A percentile compares a stretch with the other conserved stretches of the same genome.
phyloP scores from a whole-genome alignment of 1,140 invertebrate species.

The Drosophila ambigua region DNA sequence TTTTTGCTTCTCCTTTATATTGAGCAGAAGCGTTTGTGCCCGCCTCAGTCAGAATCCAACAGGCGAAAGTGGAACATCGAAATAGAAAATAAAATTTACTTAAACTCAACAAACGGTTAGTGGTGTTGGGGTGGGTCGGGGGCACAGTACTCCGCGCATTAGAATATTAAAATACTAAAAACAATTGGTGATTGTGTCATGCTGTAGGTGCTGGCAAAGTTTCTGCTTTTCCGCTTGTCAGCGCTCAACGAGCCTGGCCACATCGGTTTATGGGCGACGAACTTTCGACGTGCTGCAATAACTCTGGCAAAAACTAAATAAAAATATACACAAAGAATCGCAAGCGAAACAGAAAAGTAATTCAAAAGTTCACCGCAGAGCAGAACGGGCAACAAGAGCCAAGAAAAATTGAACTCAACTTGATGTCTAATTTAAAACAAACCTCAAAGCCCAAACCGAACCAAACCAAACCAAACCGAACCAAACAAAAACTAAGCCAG shows the following conservation, averaged over 20 bases:
- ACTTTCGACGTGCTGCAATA: conserved; percentile 23
- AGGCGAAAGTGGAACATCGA: background rate
- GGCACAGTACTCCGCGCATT: background rate
- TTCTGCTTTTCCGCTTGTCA: conserved; percentile 33
- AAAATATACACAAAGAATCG: conserved; percentile 4
- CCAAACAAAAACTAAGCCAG: conserved; percentile 28
- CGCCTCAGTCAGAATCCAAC: conserved; percentile 23
- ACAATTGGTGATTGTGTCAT: conserved; percentile 26
- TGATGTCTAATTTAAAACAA: conserved; percentile 77
- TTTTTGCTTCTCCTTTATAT: conserved; percentile 23
- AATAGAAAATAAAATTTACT: background rate
- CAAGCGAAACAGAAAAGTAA: conserved; percentile 58
- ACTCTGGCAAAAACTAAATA: conserved; percentile 5
- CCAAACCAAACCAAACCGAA: conserved; percentile 12
- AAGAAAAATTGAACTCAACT: conserved; percentile 74
- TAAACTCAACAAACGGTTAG: conserved; percentile 12
- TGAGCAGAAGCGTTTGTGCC: background rate
- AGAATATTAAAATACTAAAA: conserved; percentile 39
- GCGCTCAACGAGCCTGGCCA: conserved; percentile 24
- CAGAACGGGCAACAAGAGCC: conserved; percentile 53
- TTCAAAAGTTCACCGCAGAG: conserved; percentile 67
- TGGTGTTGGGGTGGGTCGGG: background rate
- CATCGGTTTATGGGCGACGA: conserved; percentile 34
- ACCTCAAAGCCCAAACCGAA: conserved; percentile 45
- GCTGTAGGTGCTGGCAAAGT: conserved; percentile 10